These are phyloP conservation scores for Ferrisia virgata DNA, from an alignment of 2,888 invertebrate species.

Conservation along the genomic window DNA sequence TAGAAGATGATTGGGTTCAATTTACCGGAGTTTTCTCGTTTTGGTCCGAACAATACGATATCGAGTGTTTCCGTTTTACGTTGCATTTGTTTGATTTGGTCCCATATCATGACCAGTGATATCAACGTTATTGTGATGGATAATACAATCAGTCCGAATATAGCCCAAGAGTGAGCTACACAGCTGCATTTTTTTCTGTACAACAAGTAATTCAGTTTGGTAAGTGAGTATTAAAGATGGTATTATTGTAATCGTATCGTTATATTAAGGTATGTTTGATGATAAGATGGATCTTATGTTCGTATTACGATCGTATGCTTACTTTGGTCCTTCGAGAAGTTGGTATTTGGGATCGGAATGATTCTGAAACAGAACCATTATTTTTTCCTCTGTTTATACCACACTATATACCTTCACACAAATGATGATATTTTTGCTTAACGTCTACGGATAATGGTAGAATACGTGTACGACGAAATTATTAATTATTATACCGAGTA, in stretches of 20 bases:
- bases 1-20: too few species aligned
- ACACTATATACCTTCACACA: neutral
- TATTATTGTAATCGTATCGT: too few species aligned
- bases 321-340: slow-evolving; percentile 20
- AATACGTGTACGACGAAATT: neutral
- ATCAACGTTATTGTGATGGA: slow-evolving; percentile 34
- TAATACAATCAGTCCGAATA: slow-evolving; percentile 32
- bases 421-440: neutral
- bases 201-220: neutral
- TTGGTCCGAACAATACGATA: slow-evolving; percentile 48
- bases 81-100: slow-evolving; percentile 42
- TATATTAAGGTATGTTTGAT: too few species aligned
- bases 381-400: neutral
- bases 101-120: slow-evolving; percentile 40
- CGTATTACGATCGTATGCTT: neutral
- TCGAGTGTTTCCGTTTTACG: slow-evolving; percentile 47
- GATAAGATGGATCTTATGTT: neutral
- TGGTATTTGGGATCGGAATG: slow-evolving; percentile 33
- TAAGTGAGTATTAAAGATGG: too few species aligned
- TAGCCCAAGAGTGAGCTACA: slow-evolving; percentile 40
- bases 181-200: slow-evolving; percentile 35
- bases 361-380: slow-evolving; percentile 31
- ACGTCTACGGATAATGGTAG: neutral
- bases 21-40: slow-evolving; percentile 39
- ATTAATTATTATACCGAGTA: neutral